Base-by-base conservation (phyloP, 37 sponge, comb jelly and placozoan genomes). In the Aphrocallistes beatrix region DNA sequence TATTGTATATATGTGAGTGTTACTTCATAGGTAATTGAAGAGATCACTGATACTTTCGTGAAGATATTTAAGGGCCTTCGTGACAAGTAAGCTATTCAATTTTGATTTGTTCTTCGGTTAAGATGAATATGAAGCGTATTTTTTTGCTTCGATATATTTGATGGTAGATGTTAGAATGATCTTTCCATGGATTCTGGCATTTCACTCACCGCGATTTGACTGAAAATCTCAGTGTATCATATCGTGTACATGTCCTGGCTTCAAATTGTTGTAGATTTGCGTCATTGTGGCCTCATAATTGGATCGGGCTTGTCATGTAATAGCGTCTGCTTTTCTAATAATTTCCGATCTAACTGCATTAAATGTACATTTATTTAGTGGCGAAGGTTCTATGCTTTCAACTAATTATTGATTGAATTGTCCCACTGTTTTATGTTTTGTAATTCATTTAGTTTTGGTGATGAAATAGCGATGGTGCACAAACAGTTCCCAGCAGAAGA, bases 401-500 rank as follows among this genome's bases (percentile, higher is more conserved):
- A n/a, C n/a, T 60, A 19, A 25, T 60, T 30, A 32, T 60, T 8
- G n/a, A 60, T 60, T 60, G 28, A 60, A 60, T 60, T 3, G 17
- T 32, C 75, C 10, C 10, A 42, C 45, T 42, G 45, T 60, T 60
- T 6, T 60, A 60, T 60, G 75, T 60, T 60, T 25, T 32, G n/a
- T 60, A 60, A 60, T 28, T 60, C 21, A 3, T 25, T 60, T 86
- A 96, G 96, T 36, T 95, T 87, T 88, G 90, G 91, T 25, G 90
- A 91, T 25, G 96, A 99, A 83, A 93, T 99, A 21, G 92, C 88
- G 16, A 93, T 90, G 21, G 90, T 99, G 8, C 23, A 89, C 82
- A 92, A 92, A 47, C 99, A 99, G 87, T 95, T 89, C 87, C 99
- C 99, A 34, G 93, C 93, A 16, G 96, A 99, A 39, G 92, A 96